These are phyloP conservation scores for Drosophila histrio DNA, from an alignment of 2,888 invertebrate species.

Conservation along the genomic window DNA sequence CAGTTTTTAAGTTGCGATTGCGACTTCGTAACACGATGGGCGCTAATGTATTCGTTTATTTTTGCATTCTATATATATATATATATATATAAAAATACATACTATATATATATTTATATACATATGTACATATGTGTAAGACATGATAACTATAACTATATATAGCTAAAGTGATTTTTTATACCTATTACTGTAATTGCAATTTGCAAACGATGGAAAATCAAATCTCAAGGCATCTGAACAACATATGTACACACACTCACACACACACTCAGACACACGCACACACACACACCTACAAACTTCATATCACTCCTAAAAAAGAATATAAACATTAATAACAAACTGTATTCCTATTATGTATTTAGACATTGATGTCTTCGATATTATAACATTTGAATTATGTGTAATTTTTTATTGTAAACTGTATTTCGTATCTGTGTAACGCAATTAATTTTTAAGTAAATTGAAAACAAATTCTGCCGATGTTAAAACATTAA, in stretches of 20 bases:
- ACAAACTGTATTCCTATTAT: constrained; percentile 74
- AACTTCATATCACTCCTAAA: constrained; percentile 71
- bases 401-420: constrained; percentile 41
- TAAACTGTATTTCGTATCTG: constrained; percentile 22
- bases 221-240: constrained; percentile 47
- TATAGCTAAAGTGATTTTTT: constrained; percentile 31
- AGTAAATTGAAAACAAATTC: constrained; percentile 24
- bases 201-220: constrained; percentile 24
- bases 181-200: constrained; percentile 16
- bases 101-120: constrained; percentile 12
- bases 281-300: constrained; percentile 7
- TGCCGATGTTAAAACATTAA: constrained; percentile 33
- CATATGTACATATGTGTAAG: constrained; percentile 29
- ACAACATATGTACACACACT: constrained; percentile 11
- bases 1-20: constrained; percentile 63
- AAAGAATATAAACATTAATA: constrained; percentile 41
- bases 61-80: constrained; percentile 44
- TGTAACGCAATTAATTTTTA: constrained; percentile 42
- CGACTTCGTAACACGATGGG: constrained; percentile 58
- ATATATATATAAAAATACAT: constrained; percentile 22
- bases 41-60: constrained; percentile 61
- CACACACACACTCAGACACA: neutral
- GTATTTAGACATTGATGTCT: constrained; percentile 50
- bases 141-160: constrained; percentile 32
- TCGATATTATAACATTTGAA: constrained; percentile 54